Evolutionary conservation across 1,140 invertebrate species (phyloP).

Genomic region (Antheraea mylitta): DNA sequence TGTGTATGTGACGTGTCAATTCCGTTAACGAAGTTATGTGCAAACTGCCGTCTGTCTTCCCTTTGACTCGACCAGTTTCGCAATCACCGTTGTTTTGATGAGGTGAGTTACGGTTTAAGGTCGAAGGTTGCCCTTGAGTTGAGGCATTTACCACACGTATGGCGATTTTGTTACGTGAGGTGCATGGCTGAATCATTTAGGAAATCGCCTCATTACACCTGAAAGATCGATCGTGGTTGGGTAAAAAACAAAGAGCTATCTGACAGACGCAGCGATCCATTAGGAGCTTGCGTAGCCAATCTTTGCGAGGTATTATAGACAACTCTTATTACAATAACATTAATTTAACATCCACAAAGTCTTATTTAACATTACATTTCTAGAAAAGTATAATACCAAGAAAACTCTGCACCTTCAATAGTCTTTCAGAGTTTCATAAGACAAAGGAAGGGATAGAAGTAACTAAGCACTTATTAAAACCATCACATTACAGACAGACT

Average conservation of each 20-base stretch:
- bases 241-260: neutral
- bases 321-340: neutral
- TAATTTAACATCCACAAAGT: neutral
- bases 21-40: conserved; percentile 38
- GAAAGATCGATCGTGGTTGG: neutral
- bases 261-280: neutral
- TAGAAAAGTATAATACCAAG: too few relatives aligned
- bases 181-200: conserved; percentile 30
- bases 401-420: too few relatives aligned
- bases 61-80: conserved; percentile 45
- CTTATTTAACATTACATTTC: neutral
- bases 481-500: too few relatives aligned
- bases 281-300: neutral
- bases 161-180: conserved; percentile 53
- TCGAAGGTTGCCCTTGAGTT: conserved; percentile 54
- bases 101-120: conserved; percentile 65
- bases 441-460: too few relatives aligned
- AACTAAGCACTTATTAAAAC: too few relatives aligned
- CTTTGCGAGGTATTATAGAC: neutral
- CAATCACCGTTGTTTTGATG: conserved; percentile 65
- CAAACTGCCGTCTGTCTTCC: conserved; percentile 55
- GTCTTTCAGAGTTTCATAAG: too few relatives aligned
- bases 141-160: conserved; percentile 39
- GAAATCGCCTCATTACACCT: conserved; percentile 23
- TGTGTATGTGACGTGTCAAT: conserved; percentile 59